Evolutionary conservation across 2,113 vertebrate species (phyloP), one percentile per base, ranked within the genome.

Genomic region (Typhlomys cinereus): DNA sequence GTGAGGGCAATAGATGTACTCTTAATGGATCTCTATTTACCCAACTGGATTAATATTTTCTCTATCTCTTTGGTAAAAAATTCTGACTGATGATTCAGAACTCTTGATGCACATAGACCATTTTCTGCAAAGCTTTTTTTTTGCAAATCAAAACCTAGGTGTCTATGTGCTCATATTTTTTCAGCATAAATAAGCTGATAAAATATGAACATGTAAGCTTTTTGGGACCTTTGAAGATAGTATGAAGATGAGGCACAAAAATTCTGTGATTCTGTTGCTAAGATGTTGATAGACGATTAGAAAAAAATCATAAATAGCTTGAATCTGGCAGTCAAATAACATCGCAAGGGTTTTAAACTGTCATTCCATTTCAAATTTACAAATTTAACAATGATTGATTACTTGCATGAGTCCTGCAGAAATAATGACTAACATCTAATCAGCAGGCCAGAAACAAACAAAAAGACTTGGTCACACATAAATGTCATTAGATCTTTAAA

Each of bases 331-430:
- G 2, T 69, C 23, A 84, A 29, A 84, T 71, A 61, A 14, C 17
- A 66, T 79, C 36, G 44, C 27, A 83, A 88, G 12, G 62, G 31
- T 79, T 94, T 54, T 69, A 82, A 88, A 69, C 79, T 81, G 69
- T 44, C 41, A 61, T 54, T 89, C 46, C 14, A 89, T 41, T 91
- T 93, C 27, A 64, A 85, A 89, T 54, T 80, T 86, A 79, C 5
- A 93, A 81, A 62, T 59, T 85, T 88, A 90, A 59, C 20, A 36
- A 88, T 90, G 59, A 76, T 90, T 29, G 70, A 4, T 80, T 75
- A 85, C 74, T 11, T 36, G 8, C 64, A 18, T 92, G 52, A 84
- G 36, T 81, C 41, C 39, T 85, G 12, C 4, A 82, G 76, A 13
- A 82, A 85, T 54, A 83, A 73, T 82, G 80, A 57, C 15, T 52